Evolutionary conservation across 2,797 vertebrate genomes (phyloP).

Genomic region (Falco biarmicus): DNA sequence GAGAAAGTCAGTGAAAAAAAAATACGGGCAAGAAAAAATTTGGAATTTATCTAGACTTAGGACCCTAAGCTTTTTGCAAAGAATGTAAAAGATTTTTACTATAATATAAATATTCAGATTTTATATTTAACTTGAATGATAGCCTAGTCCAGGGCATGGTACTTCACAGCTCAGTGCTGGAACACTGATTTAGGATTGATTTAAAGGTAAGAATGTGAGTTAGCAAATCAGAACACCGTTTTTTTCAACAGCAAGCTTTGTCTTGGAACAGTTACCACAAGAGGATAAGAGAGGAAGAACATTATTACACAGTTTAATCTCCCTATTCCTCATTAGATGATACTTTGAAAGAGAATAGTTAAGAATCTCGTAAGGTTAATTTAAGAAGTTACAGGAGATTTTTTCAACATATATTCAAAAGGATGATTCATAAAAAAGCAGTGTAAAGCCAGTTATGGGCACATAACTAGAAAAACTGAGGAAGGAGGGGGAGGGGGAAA

Average conservation of each 20-base stretch:
- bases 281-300: not conserved
- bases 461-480: not conserved
- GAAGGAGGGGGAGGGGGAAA: not conserved
- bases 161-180: not conserved
- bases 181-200: not conserved
- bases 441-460: fast-evolving
- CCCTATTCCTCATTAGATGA: fast-evolving
- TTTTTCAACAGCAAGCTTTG: not conserved
- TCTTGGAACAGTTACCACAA: not conserved
- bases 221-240: not conserved
- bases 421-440: fast-evolving
- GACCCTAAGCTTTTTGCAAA: not conserved
- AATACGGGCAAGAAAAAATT: not conserved
- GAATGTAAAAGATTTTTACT: not conserved
- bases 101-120: not conserved
- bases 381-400: not conserved
- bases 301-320: not conserved
- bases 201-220: not conserved
- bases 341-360: not conserved
- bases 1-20: not conserved
- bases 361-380: not conserved
- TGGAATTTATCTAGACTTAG: not conserved
- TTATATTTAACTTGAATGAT: not conserved
- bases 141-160: not conserved
- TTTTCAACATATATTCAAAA: not conserved